Conservation (phyloP, 2,113 vertebrate species). For the Isurus oxyrinchus region DNA sequence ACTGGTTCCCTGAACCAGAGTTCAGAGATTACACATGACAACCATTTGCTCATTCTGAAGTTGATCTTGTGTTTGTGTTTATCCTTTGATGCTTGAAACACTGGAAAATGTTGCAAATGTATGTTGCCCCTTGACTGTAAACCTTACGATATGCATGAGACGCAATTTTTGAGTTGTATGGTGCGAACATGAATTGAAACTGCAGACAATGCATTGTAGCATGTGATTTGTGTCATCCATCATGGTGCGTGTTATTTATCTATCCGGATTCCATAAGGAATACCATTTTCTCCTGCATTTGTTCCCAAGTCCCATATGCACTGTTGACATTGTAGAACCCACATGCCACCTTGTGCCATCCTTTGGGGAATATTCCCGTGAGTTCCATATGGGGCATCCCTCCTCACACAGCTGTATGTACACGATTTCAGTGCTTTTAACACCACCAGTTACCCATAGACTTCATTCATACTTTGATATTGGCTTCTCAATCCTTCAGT, state of each 20-base stretch:
- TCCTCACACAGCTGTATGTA: neutral
- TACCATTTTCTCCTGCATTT: neutral
- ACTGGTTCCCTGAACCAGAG: neutral
- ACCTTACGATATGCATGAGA: neutral
- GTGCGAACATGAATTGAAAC: neutral
- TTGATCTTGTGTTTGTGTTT: neutral
- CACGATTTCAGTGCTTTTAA: neutral
- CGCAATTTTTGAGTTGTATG: neutral
- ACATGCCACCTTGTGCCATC: neutral
- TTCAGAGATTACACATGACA: neutral
- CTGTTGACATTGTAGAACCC: neutral
- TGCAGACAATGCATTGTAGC: neutral
- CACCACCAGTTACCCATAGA: neutral
- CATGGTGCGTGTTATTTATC: neutral
- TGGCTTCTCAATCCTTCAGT: neutral
- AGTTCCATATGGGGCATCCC: neutral
- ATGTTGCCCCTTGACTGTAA: neutral
- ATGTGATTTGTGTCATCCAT: neutral
- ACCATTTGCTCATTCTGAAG: neutral
- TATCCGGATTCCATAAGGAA: neutral
- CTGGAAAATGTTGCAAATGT: neutral
- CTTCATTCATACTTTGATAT: neutral
- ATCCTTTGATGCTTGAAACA: neutral
- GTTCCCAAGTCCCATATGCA: neutral
- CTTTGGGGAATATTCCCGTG: neutral